Evolutionary conservation across 2,797 vertebrate species (phyloP).

Genomic region (Gadopsis marmoratus): DNA sequence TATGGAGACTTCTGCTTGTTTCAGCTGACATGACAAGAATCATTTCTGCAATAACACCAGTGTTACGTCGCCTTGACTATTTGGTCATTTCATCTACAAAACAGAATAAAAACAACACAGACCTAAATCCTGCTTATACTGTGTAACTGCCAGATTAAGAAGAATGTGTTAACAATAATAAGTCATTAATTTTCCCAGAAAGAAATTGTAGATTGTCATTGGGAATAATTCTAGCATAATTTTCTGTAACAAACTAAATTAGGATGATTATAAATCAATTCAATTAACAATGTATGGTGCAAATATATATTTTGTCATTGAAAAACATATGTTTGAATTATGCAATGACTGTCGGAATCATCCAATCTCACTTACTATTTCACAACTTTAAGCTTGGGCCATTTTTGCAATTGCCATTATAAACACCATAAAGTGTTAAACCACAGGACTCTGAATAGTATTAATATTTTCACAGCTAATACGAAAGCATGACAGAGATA

Average conservation of each 20-base stretch:
- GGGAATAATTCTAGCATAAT: neutral
- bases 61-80: slow-evolving; percentile 13
- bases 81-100: slow-evolving; percentile 37
- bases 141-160: neutral
- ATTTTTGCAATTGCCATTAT: neutral
- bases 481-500: neutral
- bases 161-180: neutral
- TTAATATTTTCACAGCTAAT: neutral
- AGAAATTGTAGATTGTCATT: neutral
- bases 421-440: neutral
- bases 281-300: neutral
- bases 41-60: slow-evolving; percentile 68
- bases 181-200: neutral
- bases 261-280: neutral
- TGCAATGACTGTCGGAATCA: neutral
- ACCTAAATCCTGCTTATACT: neutral
- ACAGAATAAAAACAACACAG: slow-evolving; percentile 20
- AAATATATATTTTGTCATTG: neutral
- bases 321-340: neutral
- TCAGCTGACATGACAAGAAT: slow-evolving; percentile 73
- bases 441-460: neutral
- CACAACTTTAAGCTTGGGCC: neutral
- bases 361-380: neutral
- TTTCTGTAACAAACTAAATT: slow-evolving; percentile 8
- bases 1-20: slow-evolving; percentile 48